Evolutionary conservation across 2,113 vertebrate species (phyloP), one percentile per base, ranked within the genome.

Genomic region (Saguinus midas): DNA sequence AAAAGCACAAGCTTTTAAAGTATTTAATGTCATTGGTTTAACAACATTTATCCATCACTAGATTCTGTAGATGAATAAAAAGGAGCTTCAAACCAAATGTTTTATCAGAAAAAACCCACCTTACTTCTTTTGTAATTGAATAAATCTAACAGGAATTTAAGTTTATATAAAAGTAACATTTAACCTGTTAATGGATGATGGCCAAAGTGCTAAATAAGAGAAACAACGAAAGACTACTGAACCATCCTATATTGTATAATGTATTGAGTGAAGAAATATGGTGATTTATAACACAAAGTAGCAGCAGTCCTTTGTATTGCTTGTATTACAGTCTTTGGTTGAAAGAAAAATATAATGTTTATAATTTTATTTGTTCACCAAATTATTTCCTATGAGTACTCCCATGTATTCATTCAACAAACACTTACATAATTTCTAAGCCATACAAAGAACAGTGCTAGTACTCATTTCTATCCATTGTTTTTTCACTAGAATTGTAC

Each of bases 1-100:
- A 52, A 90, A 90, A 91, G 70, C 17, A 87, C n/a, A 80, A 90
- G 27, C 32, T 78, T 32, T 94, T 80, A 68, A 87, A 88, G 43
- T 32, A 64, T 90, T 95, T 87, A 52, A 4, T 55, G 43, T 32
- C 20, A 58, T 7, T 57, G 8, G 18, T 79, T 90, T 52, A 64
- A 86, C 45, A 70, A 84, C 1, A 21, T 88, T n/a, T 85, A 29
- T 68, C 21, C 37, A 61, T 91, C 66, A 91, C 40, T 68, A 43
- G 20, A 3, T 32, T 90, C 66, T 94, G 5, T 7, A 89, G 40
- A 23, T 94, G 52, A 97, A 95, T 48, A 18, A 73, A 87, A 48
- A 40, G 20, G 73, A 29, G 3, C 10, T 96, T 48, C 78, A 81
- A 85, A 43, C 91, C 8, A 92, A 70, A 81, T 66, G 25, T 58